Percentiles rank a stretch among this genome's conserved stretches.
Conservation (phyloP, 2,888 invertebrate species). For the Aspidiotus destructor region DNA sequence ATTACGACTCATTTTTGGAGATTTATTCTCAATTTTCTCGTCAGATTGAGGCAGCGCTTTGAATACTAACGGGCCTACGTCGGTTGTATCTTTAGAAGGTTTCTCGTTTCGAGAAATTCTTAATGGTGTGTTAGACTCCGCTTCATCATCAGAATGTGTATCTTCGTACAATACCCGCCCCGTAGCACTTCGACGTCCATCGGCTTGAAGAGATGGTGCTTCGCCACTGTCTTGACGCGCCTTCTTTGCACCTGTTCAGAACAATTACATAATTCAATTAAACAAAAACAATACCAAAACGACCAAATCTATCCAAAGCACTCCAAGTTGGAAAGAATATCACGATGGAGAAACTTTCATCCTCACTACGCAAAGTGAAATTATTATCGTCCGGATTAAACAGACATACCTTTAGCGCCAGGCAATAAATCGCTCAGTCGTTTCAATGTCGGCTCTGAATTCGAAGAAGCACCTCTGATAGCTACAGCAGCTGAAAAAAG, state of each 20-base stretch:
- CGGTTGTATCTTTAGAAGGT: neutral
- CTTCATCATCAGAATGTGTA: constrained; percentile 4
- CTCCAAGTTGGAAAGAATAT: neutral
- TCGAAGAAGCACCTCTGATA: constrained; percentile 17
- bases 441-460: constrained; percentile 2
- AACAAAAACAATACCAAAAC: too few species aligned
- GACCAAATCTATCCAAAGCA: too few species aligned
- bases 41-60: too few species aligned
- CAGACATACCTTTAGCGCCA: neutral
- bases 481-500: constrained; percentile 8
- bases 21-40: too few species aligned
- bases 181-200: constrained; percentile 14
- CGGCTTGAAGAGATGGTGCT: neutral
- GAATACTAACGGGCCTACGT: neutral
- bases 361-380: too few species aligned
- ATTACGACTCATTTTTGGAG: too few species aligned
- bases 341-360: neutral
- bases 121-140: neutral
- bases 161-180: constrained; percentile 23
- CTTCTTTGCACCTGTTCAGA: constrained; percentile 10
- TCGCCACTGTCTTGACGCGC: constrained; percentile 2
- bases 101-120: neutral
- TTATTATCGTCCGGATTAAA: too few species aligned
- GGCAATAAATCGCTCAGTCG: constrained; percentile 22
- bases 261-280: too few species aligned